Evolutionary conservation across 1,140 invertebrate species (phyloP), one percentile per base, ranked within the genome.

Genomic region (Paramacrobiotus metropolitanus): DNA sequence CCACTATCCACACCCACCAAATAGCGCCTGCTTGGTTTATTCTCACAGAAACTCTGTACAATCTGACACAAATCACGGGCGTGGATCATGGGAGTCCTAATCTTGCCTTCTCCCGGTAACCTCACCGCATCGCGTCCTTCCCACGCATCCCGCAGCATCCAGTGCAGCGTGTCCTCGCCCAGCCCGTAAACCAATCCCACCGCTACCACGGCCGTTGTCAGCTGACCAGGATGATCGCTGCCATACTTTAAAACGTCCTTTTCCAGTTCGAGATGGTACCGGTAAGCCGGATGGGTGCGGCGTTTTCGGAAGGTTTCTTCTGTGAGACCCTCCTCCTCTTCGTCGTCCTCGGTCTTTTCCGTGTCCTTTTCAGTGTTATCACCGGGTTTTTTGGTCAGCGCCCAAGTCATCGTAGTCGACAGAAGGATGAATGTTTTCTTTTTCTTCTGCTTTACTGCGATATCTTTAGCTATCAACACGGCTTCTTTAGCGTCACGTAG

Each of bases 231-330:
- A 24, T 24, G 15, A 28, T 55, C 48, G 9, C 48, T 15, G 9
- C 48, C 48, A 28, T 15, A 15, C 28, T 55, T 55, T 28, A 55
- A 24, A 55, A 55, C 15, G 28, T 55, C 48, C 48, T 55, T 55
- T 24, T 55, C 48, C 48, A 55, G 48, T 55, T 55, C 48, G 4
- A 55, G 24, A 55, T 20, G 28, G 24, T 55, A 55, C 48, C 48
- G 15, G 48, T 55, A 55, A 9, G 48, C 48, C 4, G 48, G 48
- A 24, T 55, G 48, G 9, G 48, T 15, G 28, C 48, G 48, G 15
- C 48, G 48, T 55, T 55, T 55, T 28, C 24, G 15, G 24, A 20
- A 55, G 15, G 15, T 24, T 28, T 55, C 48, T 55, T 55, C 48
- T 9, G 9, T 15, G 15, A 55, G 28, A 15, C 48, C 48, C 24